Evolutionary conservation across 2,888 invertebrate genomes (phyloP), one percentile per base, ranked within the genome.

Genomic region (Alloplasta piceator): DNA sequence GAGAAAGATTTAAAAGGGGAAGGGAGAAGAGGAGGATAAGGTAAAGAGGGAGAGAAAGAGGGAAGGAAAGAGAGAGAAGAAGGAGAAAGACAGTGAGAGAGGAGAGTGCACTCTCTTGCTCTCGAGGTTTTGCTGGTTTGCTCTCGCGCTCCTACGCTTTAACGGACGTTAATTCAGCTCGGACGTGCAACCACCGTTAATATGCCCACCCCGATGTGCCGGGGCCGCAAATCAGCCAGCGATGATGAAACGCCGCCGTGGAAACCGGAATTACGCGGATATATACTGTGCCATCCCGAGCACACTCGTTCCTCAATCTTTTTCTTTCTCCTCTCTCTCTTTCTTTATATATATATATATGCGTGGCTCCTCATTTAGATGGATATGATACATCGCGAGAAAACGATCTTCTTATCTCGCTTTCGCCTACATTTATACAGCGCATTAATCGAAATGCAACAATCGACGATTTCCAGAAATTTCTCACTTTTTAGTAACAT

Each of bases 241-340:
- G 80, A 84, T 83, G 84, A 84, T 84, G 82, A 84, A 84, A 84
- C 80, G 82, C 78, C 81, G 81, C 79, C 75, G 80, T 77, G 78
- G 84, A 84, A 83, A 84, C 84, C 83, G 83, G 84, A 84, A 84
- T 84, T 84, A 84, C 84, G 84, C 83, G 82, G 76, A 80, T 80
- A 80, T 73, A 80, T 58, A 66, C 58, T 68, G 63, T 63, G 52
- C 56, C 12, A 52, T n/a, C 52, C 14, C 52, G 14, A 52, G 12
- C 26, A 26, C 26, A 26, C 26, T 26, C 61, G 38, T 50, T 36
- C 48, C 58, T 61, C 61, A 64, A 61, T 61, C 60, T 71, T 68
- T 61, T 64, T 41, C 60, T 38, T 38, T 55, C 73, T 16, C 39
- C 56, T 48, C 67, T 39, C 64, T 52, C 39, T 10, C 36, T 26